Conservation (phyloP, 2,797 vertebrate species). For the Dryobates pubescens region DNA sequence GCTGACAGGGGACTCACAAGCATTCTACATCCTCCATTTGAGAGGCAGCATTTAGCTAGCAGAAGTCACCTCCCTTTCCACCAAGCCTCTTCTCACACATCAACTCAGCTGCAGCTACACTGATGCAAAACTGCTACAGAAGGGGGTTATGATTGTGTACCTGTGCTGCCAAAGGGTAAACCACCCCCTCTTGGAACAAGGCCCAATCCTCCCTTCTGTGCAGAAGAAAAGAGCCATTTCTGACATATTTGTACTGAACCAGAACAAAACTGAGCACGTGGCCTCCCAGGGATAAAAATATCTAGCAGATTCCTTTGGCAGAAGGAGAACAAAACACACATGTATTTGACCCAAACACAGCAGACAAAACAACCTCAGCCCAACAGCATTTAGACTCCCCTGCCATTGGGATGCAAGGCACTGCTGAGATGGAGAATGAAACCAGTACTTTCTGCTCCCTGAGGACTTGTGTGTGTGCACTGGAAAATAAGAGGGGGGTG, state of each 20-base stretch:
- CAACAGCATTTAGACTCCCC: background rate
- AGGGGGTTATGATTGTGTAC: background rate
- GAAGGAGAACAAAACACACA: background rate
- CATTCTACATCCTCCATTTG: background rate
- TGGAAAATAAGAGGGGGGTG: constrained; percentile 14
- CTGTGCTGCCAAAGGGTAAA: background rate
- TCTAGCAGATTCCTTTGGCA: constrained; percentile 24
- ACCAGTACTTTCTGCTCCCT: background rate
- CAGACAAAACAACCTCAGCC: constrained; percentile 17
- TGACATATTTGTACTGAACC: constrained; percentile 20
- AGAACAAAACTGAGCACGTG: constrained; percentile 27
- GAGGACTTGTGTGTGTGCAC: background rate
- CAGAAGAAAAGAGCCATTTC: background rate
- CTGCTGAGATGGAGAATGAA: background rate
- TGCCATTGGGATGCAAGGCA: fast-evolving
- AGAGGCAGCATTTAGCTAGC: background rate
- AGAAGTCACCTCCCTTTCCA: background rate
- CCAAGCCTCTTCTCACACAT: background rate
- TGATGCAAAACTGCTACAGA: background rate
- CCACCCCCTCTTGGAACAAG: background rate
- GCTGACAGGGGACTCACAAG: background rate
- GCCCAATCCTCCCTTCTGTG: background rate
- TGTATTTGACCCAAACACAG: background rate
- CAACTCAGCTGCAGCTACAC: background rate
- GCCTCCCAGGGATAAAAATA: constrained; percentile 54